Conservation (phyloP, 2,113 vertebrate genomes). For the Menidia beryllina region DNA sequence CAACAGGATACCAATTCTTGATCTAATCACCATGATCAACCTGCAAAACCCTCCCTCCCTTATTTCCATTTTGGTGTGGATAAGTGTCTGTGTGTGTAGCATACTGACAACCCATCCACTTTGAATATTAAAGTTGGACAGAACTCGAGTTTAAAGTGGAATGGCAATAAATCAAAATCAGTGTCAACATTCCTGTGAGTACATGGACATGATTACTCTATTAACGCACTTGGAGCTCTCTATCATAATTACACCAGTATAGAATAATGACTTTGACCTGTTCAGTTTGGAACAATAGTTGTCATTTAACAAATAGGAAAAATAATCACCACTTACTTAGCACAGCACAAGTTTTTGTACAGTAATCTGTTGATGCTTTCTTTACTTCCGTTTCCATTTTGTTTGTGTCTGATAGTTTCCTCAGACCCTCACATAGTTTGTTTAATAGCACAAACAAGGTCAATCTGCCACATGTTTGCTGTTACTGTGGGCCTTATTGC, state of each 20-base stretch:
- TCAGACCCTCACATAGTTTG: background rate
- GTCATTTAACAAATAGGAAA: slow-evolving; percentile 6
- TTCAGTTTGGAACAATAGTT: slow-evolving; percentile 1
- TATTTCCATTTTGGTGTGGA: background rate
- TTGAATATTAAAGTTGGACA: slow-evolving; percentile 18
- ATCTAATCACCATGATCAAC: background rate
- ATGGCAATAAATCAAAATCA: slow-evolving; percentile 38
- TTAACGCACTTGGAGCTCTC: slow-evolving; percentile 17
- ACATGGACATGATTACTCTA: slow-evolving; percentile 29
- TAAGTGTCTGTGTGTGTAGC: slow-evolving; percentile 2
- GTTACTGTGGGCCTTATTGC: background rate
- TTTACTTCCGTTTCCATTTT: background rate
- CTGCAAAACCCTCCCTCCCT: background rate
- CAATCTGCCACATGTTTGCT: background rate
- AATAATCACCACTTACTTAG: background rate
- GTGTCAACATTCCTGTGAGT: slow-evolving; percentile 32
- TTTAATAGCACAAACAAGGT: background rate
- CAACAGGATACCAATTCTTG: background rate
- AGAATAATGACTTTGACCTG: background rate
- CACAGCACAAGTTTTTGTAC: background rate
- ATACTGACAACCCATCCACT: slow-evolving; percentile 22
- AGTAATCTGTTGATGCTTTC: slow-evolving; percentile 7
- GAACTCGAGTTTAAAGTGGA: slow-evolving; percentile 21
- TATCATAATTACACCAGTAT: background rate
- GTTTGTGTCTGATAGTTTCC: background rate